Evolutionary conservation across 2,113 vertebrate species (phyloP).

Genomic region (Epinephelus fuscoguttatus): DNA sequence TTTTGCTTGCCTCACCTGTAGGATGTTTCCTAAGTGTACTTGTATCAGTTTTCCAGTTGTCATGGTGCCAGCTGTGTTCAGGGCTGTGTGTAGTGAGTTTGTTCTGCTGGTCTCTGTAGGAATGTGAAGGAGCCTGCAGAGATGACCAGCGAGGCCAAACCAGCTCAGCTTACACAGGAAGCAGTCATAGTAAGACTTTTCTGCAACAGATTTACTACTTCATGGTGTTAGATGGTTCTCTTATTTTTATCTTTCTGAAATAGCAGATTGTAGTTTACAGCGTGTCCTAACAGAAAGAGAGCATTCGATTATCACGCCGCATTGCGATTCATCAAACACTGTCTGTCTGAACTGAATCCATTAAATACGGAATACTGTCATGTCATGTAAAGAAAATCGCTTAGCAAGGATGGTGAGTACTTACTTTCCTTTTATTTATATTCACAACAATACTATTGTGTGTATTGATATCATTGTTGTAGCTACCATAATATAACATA

Average conservation of each 20-base stretch:
- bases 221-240: neutral
- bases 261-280: neutral
- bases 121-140: neutral
- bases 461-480: no score
- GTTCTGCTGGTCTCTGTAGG: slow-evolving; percentile 53
- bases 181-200: slow-evolving; percentile 52
- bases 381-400: no score
- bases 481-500: no score
- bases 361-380: no score
- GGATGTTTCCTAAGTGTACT: neutral
- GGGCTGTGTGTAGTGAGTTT: neutral
- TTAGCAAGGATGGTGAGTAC: no score
- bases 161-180: slow-evolving; percentile 16
- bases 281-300: no score
- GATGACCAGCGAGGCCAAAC: slow-evolving; percentile 6
- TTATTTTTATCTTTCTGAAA: neutral
- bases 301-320: no score
- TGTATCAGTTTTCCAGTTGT: neutral
- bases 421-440: no score
- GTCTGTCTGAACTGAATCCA: no score
- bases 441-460: no score
- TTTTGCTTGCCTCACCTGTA: neutral
- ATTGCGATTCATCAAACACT: no score
- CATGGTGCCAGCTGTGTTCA: neutral
- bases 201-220: neutral